Evolutionary conservation across 23 tunicate genomes (phyloP).

Genomic region (Botrylloides violaceus): DNA sequence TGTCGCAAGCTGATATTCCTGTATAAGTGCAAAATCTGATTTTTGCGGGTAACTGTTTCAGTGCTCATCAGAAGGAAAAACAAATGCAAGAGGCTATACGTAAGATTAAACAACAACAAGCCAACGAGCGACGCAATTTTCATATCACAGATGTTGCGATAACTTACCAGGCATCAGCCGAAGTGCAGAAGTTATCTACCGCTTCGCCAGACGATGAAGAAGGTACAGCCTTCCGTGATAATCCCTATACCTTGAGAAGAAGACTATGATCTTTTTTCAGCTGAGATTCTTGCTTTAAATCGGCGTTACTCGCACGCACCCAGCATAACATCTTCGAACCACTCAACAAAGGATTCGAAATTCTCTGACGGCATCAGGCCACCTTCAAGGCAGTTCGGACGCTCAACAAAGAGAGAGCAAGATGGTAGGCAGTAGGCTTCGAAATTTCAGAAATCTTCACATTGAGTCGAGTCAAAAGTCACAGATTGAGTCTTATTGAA

Average conservation of each 20-base stretch:
- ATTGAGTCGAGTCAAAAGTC: too few relatives aligned
- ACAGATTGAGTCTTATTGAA: too few relatives aligned
- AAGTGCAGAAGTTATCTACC: constrained; percentile 24
- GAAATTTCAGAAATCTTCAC: not conserved
- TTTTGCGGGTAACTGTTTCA: not conserved
- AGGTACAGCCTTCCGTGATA: not conserved
- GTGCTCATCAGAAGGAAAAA: constrained; percentile 73
- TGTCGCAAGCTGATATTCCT: too few relatives aligned
- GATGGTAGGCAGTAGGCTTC: not conserved
- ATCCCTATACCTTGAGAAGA: too few relatives aligned
- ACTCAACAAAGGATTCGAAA: constrained; percentile 9
- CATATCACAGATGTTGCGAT: constrained; percentile 50
- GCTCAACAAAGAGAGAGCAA: constrained; percentile 8
- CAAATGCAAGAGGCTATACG: constrained; percentile 47
- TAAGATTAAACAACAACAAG: constrained; percentile 42
- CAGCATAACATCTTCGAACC: constrained; percentile 16
- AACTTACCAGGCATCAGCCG: constrained; percentile 26
- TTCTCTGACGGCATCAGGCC: constrained; percentile 3
- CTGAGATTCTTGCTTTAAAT: not conserved
- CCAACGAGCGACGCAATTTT: constrained; percentile 54
- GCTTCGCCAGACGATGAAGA: constrained; percentile 14
- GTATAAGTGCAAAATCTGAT: too few relatives aligned
- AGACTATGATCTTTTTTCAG: too few relatives aligned
- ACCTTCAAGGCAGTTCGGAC: constrained; percentile 18
- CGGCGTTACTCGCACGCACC: constrained; percentile 22